A percentile compares a stretch with the other conserved stretches of the same genome.
Evolutionary conservation across 2,797 vertebrate genomes (phyloP).

Genomic region (Setipinna tenuifilis): DNA sequence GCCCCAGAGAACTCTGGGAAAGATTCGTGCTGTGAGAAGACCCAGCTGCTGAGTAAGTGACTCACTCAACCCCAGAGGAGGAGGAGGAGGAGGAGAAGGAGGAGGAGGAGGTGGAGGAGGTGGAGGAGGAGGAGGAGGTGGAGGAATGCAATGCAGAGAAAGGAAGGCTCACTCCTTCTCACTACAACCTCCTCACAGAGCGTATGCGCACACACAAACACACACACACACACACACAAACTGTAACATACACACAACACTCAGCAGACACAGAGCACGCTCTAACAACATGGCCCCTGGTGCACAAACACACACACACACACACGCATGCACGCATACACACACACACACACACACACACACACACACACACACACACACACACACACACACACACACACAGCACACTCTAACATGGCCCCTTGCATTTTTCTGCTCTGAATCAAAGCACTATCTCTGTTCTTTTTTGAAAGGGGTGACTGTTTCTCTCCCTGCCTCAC

Average conservation of each 20-base stretch:
- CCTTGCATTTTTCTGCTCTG: conserved; percentile 47
- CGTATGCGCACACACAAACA: background rate
- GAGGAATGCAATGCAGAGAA: background rate
- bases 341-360: background rate
- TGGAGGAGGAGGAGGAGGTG: conserved; percentile 46
- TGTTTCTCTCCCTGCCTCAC: background rate
- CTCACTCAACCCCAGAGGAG: conserved; percentile 65
- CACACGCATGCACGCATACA: background rate
- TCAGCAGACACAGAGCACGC: background rate
- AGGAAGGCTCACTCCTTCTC: background rate
- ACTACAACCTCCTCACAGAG: background rate
- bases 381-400: background rate
- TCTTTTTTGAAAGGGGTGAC: background rate
- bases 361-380: conserved; percentile 7
- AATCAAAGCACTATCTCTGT: conserved; percentile 47
- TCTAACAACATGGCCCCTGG: background rate
- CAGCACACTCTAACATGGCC: background rate
- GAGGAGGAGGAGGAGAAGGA: conserved; percentile 48
- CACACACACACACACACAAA: conserved; percentile 6
- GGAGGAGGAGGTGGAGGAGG: conserved; percentile 49
- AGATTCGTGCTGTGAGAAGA: conserved; percentile 68
- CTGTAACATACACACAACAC: background rate
- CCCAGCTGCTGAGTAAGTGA: conserved; percentile 80
- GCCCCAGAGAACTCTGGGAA: conserved; percentile 66
- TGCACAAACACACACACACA: too few species aligned